Base-by-base conservation (phyloP, 2,113 vertebrate genomes). In the Gymnocephalus cernua region DNA sequence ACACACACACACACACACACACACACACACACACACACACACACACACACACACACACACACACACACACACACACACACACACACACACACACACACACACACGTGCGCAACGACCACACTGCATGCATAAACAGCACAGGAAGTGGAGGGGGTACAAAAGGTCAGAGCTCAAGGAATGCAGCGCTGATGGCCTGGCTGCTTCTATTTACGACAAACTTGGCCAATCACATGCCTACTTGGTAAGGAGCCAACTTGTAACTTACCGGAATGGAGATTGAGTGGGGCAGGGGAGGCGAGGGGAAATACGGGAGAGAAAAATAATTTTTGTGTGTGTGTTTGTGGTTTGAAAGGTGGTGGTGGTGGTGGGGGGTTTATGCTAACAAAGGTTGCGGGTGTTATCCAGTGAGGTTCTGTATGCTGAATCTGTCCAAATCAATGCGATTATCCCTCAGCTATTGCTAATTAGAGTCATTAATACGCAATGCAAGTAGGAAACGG, bases 161-260 rank as follows among this genome's bases (percentile, higher is more conserved):
- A 96, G 95, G 96, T 96, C 95, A 92, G 90, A 94, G 95, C 92
- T 94, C 87, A 68, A 95, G 92, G 95, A 97, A 96, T 93, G 90
- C 83, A 15, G 81, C 59, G 83, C 70, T 81, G 57, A 64, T 83
- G 74, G 75, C 64, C 91, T 35, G 89, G 79, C 88, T 94, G 80
- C 87, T 93, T 93, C 94, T 91, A 91, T 95, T 96, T 89, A 95
- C 48, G 78, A 95, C 93, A 87, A 75, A 73, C 89, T 90, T 85
- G 89, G 90, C 93, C 89, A 93, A 84, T 95, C 93, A 94, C 93
- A 92, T 82, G 86, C 80, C 66, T 35, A 23, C 86, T 91, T 91
- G 89, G 86, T 89, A 74, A 82, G 82, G 4, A 83, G 94, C 92
- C 94, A 96, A 86, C 86, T 51, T 74, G 80, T 82, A 95, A 91